A percentile compares a stretch with the other conserved stretches of the same genome.
Evolutionary conservation across 2,113 vertebrate genomes (phyloP).

Genomic region (Sula dactylatra): DNA sequence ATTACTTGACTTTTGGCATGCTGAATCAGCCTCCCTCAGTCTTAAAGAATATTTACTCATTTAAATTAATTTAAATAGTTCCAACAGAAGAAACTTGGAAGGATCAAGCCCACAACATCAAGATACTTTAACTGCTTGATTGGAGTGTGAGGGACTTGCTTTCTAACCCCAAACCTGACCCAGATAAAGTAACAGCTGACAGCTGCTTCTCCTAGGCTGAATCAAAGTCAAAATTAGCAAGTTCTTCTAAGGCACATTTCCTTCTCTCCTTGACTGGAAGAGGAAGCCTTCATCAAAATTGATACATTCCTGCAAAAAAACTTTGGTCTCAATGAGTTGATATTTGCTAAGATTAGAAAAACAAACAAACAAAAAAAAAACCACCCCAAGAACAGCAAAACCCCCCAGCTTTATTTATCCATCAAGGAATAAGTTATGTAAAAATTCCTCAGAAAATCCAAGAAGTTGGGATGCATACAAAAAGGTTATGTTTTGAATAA

Average conservation of each 20-base stretch:
- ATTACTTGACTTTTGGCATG: not conserved
- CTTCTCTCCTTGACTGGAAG: not conserved
- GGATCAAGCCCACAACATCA: not conserved
- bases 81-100: not conserved
- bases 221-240: not conserved
- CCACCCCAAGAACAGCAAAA: not conserved
- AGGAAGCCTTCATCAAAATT: not conserved
- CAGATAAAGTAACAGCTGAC: not conserved
- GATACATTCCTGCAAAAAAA: not conserved
- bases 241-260: not conserved
- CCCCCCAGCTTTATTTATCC: not conserved
- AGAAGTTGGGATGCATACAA: not conserved
- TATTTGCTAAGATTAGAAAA: not conserved
- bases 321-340: not conserved
- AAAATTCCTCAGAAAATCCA: not conserved
- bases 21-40: not conserved
- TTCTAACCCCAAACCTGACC: not conserved
- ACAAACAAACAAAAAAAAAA: too few relatives aligned
- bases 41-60: not conserved
- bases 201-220: not conserved
- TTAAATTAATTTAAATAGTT: not conserved
- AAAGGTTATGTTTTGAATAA: not conserved
- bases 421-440: not conserved
- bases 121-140: not conserved
- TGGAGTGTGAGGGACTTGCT: not conserved